Percentiles rank a stretch among this genome's conserved stretches.
phyloP scores from a whole-genome alignment of 2,888 invertebrate species.

The Homarus gammarus region DNA sequence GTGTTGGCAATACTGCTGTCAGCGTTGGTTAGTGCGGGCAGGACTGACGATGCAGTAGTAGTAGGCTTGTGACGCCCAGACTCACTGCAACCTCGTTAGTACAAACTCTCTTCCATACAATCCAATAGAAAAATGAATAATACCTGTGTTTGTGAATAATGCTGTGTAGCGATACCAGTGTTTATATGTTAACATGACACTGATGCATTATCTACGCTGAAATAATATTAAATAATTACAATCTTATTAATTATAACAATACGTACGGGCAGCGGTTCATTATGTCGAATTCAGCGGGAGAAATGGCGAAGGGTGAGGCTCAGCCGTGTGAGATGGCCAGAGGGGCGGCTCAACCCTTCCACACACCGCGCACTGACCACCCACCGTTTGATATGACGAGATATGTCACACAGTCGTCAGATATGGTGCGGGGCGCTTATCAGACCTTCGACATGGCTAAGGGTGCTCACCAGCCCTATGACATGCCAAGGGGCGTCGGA shows the following conservation, averaged over 20 bases:
- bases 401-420: slow-evolving; percentile 33
- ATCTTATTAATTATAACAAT: neutral
- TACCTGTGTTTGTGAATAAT: neutral
- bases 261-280: slow-evolving; percentile 12
- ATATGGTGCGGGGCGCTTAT: slow-evolving; percentile 27
- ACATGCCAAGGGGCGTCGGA: slow-evolving; percentile 15
- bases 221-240: neutral
- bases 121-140: neutral
- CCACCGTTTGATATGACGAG: slow-evolving; percentile 29
- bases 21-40: neutral
- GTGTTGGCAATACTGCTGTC: neutral
- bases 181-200: neutral
- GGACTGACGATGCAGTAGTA: slow-evolving; percentile 15
- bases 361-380: slow-evolving; percentile 10
- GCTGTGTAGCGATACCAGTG: neutral
- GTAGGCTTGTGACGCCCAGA: slow-evolving; percentile 34
- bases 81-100: slow-evolving; percentile 50
- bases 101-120: slow-evolving; percentile 22
- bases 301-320: slow-evolving; percentile 40
- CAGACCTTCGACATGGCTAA: slow-evolving; percentile 33
- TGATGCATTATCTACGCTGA: neutral
- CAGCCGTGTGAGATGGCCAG: slow-evolving; percentile 35
- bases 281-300: slow-evolving; percentile 38
- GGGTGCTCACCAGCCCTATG: slow-evolving; percentile 25
- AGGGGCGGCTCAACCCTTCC: slow-evolving; percentile 23